Evolutionary conservation across 2,113 vertebrate species (phyloP).

Genomic region (Elephantulus edwardii): DNA sequence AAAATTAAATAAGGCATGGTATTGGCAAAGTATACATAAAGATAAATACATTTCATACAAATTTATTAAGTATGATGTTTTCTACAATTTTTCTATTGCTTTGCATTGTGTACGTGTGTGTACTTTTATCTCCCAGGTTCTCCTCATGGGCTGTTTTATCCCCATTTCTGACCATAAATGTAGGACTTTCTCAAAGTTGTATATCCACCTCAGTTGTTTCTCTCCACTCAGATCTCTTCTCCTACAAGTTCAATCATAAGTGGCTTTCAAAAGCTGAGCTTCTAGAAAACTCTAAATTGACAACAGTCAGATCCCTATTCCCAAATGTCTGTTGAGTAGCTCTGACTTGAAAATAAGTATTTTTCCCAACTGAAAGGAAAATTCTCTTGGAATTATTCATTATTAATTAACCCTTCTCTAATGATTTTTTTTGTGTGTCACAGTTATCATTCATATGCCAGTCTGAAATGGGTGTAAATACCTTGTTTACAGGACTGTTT

Average conservation of each 20-base stretch:
- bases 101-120: neutral
- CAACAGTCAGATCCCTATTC: neutral
- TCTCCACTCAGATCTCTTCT: neutral
- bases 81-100: neutral
- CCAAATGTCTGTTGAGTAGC: neutral
- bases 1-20: too few relatives aligned
- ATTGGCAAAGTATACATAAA: too few relatives aligned
- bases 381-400: neutral
- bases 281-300: neutral
- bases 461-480: neutral
- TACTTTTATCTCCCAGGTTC: neutral
- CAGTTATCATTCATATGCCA: neutral
- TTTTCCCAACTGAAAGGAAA: neutral
- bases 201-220: neutral
- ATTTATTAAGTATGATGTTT: neutral
- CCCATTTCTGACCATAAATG: neutral
- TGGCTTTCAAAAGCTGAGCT: neutral
- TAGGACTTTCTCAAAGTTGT: neutral
- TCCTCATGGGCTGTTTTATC: neutral
- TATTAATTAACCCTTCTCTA: neutral
- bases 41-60: too few relatives aligned
- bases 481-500: neutral
- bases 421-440: neutral
- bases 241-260: neutral
- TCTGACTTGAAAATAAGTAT: neutral